These are phyloP conservation scores for Holacanthella duospinosa DNA, from an alignment of 2,888 invertebrate genomes.

Conservation along the genomic window DNA sequence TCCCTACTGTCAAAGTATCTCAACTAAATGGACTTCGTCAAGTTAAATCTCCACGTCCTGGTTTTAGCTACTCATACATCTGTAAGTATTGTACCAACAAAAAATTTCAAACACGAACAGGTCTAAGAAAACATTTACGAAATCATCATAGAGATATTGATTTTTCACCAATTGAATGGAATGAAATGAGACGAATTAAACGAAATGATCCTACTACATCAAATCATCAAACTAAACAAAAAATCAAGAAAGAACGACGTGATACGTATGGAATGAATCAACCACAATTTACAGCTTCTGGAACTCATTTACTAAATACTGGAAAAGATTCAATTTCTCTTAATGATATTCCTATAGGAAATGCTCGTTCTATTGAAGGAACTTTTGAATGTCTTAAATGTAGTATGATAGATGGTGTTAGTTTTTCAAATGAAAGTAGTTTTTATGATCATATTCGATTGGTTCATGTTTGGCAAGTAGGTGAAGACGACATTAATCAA, in stretches of 20 bases:
- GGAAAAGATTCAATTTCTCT: not conserved
- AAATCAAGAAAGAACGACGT: not conserved
- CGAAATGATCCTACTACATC: not conserved
- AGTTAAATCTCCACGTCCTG: not conserved
- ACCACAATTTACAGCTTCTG: not conserved
- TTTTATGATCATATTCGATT: not conserved
- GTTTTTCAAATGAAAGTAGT: not conserved
- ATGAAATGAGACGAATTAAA: not conserved
- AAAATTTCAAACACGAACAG: not conserved
- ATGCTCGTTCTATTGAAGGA: not conserved
- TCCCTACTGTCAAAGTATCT: not conserved
- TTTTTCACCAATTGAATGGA: not conserved
- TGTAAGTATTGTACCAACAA: not conserved
- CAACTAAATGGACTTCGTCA: not conserved
- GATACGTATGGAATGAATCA: not conserved
- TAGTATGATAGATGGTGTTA: not conserved
- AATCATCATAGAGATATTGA: not conserved
- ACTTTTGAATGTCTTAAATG: conserved; percentile 2
- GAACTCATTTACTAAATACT: not conserved
- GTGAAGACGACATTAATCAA: not conserved
- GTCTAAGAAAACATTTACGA: not conserved
- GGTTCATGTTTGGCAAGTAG: not conserved
- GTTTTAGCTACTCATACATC: not conserved
- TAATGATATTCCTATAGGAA: not conserved
- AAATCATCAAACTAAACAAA: not conserved